Evolutionary conservation across 2,888 invertebrate genomes (phyloP), one percentile per base, ranked within the genome.

Genomic region (Taenaris catops): DNA sequence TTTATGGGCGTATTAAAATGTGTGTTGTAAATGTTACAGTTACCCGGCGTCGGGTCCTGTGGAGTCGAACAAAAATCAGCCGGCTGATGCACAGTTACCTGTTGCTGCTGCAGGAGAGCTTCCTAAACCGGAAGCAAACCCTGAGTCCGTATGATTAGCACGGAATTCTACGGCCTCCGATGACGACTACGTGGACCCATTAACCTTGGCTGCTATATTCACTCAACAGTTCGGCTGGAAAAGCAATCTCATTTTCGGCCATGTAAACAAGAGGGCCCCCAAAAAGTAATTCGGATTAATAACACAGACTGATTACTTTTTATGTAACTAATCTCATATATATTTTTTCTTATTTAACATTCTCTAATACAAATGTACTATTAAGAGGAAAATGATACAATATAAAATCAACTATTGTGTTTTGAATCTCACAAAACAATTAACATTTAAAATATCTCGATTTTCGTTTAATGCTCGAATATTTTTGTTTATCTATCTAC

Each of bases 61-160:
- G 16, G 41, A 58, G 12, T 48, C 50, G 36, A 57, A 49, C 26
- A 47, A 51, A 27, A 39, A 41, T 4, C 38, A 38, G 9, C 40
- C 42, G 19, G 44, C 39, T 4, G 47, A 39, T 4, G 41, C 46
- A 0, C 18, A 41, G 17, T 39, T 41, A 37, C 41, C 55, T 10
- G 51, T 49, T 9, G 44, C 53, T 2, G 37, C 52, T 6, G 67
- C 67, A 26, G 44, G 59, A 12, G 51, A 49, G 21, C 45, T 53
- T 1, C 56, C 66, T 6, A 59, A 62, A 38, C 40, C 50, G n/a
- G 73, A 69, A 18, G 48, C 63, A 0, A 65, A 62, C 12, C 36
- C 55, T 0, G 73, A 72, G 42, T 45, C 65, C 17, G 61, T 57
- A 63, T 78, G 78, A 78, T 75, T 55, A 45, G 38, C 27, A 37